Evolutionary conservation across 2,113 vertebrate species (phyloP), one percentile per base, ranked within the genome.

Genomic region (Myanophis thanlyinensis): DNA sequence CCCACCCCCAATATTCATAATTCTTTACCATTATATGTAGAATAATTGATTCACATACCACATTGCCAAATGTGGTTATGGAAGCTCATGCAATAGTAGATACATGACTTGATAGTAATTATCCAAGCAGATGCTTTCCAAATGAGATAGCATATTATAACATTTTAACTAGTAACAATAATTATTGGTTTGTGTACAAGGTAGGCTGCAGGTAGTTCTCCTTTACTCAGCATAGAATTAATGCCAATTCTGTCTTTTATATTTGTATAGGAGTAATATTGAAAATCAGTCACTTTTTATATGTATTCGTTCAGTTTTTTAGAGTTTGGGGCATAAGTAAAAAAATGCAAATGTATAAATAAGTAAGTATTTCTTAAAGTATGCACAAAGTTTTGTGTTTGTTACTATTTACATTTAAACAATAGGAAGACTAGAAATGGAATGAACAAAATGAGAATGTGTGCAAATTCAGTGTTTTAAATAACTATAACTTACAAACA

Each of bases 31-130:
- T 89, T 93, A 87, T 62, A 95, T 93, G 94, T 92, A 93, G 84
- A 95, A 92, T 56, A 95, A 95, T 94, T 4, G 92, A 93, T 56
- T 44, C 94, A 95, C 92, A 91, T 96, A 95, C 84, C 89, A 27
- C 91, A 94, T 91, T 3, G 0, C 90, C 95, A 95, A 88, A 94
- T 91, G 54, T 4, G 0, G 88, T 95, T 91, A 93, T 91, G 84
- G 46, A 27, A 93, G 90, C 46, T 59, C 86, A 5, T 88, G 23
- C 91, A 53, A 25, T 73, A 0, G 6, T n/a, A 1, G 46, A 47
- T 94, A 91, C 62, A 0, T 0, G 0, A 86, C 85, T 96, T 95
- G 93, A 96, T 93, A 95, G 91, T 85, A 93, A 95, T 93, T 96
- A 91, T 95, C 84, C 56, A 52, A 94, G 91, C 25, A 87, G 93